Conservation (phyloP, 1,140 invertebrate species). For the Drosophila lacertosa region DNA sequence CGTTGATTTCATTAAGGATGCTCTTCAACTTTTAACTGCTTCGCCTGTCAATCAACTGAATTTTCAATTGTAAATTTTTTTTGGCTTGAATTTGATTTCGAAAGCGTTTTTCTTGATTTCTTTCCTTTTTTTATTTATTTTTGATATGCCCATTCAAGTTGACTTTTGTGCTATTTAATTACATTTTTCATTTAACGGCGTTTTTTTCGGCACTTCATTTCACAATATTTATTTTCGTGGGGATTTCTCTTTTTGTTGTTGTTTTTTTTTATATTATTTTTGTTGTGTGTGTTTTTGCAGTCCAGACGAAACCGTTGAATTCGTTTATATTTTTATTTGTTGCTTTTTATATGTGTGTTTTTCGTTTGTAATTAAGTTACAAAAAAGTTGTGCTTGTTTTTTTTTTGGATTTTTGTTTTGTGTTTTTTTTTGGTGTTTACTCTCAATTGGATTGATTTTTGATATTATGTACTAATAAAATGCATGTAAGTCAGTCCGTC, state of each 20-base stretch:
- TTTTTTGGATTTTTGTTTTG: constrained; percentile 28
- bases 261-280: constrained; percentile 5
- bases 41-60: not conserved
- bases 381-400: constrained; percentile 38
- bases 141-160: constrained; percentile 37
- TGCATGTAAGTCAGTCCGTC: constrained; percentile 81
- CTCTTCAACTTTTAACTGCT: not conserved
- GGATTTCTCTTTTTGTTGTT: constrained; percentile 14
- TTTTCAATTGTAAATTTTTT: constrained; percentile 17
- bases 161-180: constrained; percentile 37
- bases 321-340: constrained; percentile 14
- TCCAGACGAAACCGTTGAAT: constrained; percentile 47
- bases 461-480: constrained; percentile 78
- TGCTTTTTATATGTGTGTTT: constrained; percentile 16
- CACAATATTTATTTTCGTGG: constrained; percentile 20
- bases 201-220: constrained; percentile 56
- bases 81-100: constrained; percentile 39
- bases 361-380: constrained; percentile 44
- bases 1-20: constrained; percentile 61
- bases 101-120: too few species aligned
- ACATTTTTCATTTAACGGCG: constrained; percentile 51
- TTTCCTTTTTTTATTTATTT: too few species aligned
- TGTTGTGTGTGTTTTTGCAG: constrained; percentile 16
- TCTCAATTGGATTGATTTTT: constrained; percentile 67
- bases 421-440: constrained; percentile 39